Evolutionary conservation across 2,888 invertebrate species (phyloP).

Genomic region (Trichogramma evanescens): DNA sequence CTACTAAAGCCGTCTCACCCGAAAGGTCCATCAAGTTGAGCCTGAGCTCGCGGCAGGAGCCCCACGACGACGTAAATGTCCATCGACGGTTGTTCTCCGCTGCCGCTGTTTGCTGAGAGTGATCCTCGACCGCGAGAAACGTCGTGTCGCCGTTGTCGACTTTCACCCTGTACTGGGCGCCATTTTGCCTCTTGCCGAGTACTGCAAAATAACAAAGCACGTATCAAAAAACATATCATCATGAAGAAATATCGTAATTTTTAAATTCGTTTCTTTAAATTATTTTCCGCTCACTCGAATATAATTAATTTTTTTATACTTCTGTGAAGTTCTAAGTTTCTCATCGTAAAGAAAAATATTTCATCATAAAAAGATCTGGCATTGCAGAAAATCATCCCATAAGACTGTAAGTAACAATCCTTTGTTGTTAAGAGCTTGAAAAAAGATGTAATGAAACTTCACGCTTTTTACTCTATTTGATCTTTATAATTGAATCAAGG

Average conservation of each 20-base stretch:
- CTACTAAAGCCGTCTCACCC: constrained; percentile 73
- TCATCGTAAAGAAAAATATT: too few relatives aligned
- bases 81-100: constrained; percentile 59
- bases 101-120: too few relatives aligned
- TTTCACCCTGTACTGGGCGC: constrained; percentile 66
- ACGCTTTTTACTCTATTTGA: too few relatives aligned
- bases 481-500: too few relatives aligned
- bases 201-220: constrained; percentile 45
- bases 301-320: too few relatives aligned
- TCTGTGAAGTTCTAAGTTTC: too few relatives aligned
- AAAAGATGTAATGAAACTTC: too few relatives aligned
- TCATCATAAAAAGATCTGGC: too few relatives aligned
- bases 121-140: constrained; percentile 64
- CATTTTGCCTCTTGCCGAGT: constrained; percentile 57
- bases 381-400: too few relatives aligned
- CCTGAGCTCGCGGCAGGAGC: constrained; percentile 52
- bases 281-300: not conserved
- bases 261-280: not conserved
- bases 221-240: not conserved
- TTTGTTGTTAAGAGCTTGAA: too few relatives aligned
- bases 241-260: not conserved
- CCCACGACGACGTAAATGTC: constrained; percentile 64
- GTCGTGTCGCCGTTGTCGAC: constrained; percentile 67
- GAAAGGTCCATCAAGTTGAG: constrained; percentile 76
- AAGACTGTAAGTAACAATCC: too few relatives aligned